A percentile compares a stretch with the other conserved stretches of the same genome.
phyloP scores from a whole-genome alignment of 2,888 invertebrate genomes.

The Macaria liturata region DNA sequence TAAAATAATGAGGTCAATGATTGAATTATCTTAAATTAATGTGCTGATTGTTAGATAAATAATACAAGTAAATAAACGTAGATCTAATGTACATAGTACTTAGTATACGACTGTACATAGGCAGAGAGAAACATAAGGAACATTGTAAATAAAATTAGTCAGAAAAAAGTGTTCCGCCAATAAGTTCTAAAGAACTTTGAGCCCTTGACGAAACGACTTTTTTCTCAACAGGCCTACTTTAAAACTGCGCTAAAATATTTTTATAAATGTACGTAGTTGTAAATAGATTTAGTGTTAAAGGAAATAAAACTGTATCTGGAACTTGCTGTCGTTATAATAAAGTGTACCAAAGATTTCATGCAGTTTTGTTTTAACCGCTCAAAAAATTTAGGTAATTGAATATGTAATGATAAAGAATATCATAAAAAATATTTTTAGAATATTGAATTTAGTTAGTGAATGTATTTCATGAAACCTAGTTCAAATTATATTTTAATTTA shows the following conservation, averaged over 20 bases:
- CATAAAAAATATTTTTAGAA: neutral
- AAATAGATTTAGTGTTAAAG: conserved; percentile 50
- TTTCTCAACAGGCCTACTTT: conserved; percentile 37
- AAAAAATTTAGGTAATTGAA: neutral
- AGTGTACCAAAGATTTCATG: conserved; percentile 54
- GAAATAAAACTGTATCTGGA: conserved; percentile 58
- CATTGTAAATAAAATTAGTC: conserved; percentile 2
- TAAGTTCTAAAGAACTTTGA: conserved; percentile 61
- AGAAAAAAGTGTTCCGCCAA: conserved; percentile 69
- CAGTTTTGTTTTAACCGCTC: conserved; percentile 4
- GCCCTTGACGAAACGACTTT: conserved; percentile 76
- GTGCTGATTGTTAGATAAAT: too few species aligned
- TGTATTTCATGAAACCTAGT: too few species aligned
- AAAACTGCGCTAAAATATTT: conserved; percentile 39
- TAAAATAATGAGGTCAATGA: too few species aligned
- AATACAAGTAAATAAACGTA: neutral
- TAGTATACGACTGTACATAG: conserved; percentile 16
- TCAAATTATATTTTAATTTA: too few species aligned
- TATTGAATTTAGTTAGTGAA: too few species aligned
- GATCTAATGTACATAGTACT: conserved; percentile 23
- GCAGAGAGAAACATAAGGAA: neutral
- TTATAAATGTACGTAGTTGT: conserved; percentile 42
- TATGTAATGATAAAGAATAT: neutral
- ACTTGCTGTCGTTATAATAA: conserved; percentile 69
- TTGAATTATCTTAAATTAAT: too few species aligned